Conservation (phyloP, 2,113 vertebrate species). For the Mesembrinibis cayennensis region DNA sequence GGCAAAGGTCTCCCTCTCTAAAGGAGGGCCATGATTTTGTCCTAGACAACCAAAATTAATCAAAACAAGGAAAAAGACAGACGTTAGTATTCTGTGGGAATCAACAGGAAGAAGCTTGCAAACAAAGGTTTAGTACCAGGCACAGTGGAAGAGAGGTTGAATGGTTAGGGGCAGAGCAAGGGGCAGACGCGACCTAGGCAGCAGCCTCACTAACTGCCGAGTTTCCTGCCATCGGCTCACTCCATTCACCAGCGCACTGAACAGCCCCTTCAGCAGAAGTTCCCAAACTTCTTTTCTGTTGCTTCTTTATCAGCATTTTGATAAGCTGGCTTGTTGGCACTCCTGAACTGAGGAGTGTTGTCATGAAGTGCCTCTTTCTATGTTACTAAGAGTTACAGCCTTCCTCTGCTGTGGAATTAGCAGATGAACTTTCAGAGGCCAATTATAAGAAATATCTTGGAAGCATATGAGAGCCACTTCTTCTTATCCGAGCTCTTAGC, state of each 20-base stretch:
- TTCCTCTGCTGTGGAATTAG: slow-evolving; percentile 4
- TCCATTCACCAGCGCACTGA: neutral
- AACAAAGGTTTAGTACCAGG: neutral
- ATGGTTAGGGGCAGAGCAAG: neutral
- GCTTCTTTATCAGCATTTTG: slow-evolving; percentile 21
- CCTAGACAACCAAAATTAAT: neutral
- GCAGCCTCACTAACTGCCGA: neutral
- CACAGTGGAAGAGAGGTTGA: neutral
- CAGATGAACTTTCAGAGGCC: neutral
- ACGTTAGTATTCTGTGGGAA: neutral
- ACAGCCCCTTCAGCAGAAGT: neutral
- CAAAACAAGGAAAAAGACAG: neutral
- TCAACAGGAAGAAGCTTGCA: neutral
- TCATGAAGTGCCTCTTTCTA: neutral
- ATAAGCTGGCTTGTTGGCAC: neutral
- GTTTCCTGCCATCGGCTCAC: neutral
- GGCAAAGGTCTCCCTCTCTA: neutral
- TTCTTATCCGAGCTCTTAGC: slow-evolving; percentile 43
- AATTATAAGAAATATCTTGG: slow-evolving; percentile 31
- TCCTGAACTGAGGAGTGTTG: slow-evolving; percentile 23
- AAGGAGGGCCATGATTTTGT: neutral
- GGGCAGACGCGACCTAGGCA: rapidly evolving
- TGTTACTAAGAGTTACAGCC: slow-evolving; percentile 17
- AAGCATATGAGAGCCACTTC: slow-evolving; percentile 45
- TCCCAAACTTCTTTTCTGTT: neutral